These are phyloP conservation scores for Ramphastos sulfuratus DNA, from an alignment of 2,113 vertebrate species.

Conservation along the genomic window DNA sequence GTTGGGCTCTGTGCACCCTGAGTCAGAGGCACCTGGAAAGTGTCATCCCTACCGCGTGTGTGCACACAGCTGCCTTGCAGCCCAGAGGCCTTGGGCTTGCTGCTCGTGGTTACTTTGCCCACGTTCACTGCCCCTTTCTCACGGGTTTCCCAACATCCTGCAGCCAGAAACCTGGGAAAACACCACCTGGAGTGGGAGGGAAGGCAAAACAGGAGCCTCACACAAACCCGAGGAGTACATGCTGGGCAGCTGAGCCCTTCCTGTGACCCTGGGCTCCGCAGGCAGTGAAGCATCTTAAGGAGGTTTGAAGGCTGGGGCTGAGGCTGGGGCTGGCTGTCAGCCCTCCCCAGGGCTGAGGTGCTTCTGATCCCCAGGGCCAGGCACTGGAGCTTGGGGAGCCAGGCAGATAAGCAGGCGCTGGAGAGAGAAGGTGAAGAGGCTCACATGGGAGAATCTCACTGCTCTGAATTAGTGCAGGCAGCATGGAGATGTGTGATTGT, in stretches of 20 bases:
- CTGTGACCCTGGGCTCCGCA: neutral
- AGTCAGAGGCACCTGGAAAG: neutral
- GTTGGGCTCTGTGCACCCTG: neutral
- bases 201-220: neutral
- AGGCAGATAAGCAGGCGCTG: neutral
- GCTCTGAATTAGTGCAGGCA: conserved; percentile 19
- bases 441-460: neutral
- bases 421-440: neutral
- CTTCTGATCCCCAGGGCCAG: neutral
- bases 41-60: neutral
- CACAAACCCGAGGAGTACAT: neutral
- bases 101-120: neutral
- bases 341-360: neutral
- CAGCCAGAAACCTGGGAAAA: neutral
- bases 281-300: accelerated
- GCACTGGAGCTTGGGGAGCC: neutral
- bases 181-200: neutral
- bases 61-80: neutral
- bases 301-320: neutral
- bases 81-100: neutral
- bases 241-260: neutral
- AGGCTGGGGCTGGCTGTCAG: neutral
- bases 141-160: neutral
- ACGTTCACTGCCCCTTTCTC: neutral
- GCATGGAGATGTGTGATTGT: conserved; percentile 33